Evolutionary conservation across 1,140 invertebrate genomes (phyloP).

Genomic region (Achroia grisella): DNA sequence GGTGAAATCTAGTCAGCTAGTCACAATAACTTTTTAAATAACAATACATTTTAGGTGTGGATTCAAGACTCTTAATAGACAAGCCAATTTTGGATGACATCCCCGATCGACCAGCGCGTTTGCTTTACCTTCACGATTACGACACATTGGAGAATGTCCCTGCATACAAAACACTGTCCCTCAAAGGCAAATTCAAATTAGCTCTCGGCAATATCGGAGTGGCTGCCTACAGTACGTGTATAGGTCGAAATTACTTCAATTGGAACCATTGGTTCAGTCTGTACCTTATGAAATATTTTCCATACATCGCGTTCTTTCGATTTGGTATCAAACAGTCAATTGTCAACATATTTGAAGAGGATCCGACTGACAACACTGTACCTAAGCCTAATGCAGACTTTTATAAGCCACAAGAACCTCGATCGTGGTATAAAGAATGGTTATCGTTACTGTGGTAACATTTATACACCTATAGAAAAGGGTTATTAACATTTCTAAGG

Average conservation of each 20-base stretch:
- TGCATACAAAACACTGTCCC: conserved; percentile 29
- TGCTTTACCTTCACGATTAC: conserved; percentile 39
- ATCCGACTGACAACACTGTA: conserved; percentile 34
- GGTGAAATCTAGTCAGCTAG: too few relatives aligned
- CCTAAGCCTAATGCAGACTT: conserved; percentile 44
- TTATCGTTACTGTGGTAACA: conserved; percentile 28
- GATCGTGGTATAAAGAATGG: conserved; percentile 31
- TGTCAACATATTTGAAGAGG: conserved; percentile 55
- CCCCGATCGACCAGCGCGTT: conserved; percentile 11
- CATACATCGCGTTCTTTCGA: conserved; percentile 53
- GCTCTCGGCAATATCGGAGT: conserved; percentile 14
- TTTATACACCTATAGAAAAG: too few relatives aligned
- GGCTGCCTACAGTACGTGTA: conserved; percentile 24
- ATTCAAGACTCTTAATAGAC: conserved; percentile 25
- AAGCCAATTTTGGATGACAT: conserved; percentile 31
- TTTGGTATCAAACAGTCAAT: conserved; percentile 47
- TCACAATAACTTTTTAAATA: too few relatives aligned
- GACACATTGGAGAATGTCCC: conserved; percentile 30
- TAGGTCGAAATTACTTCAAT: conserved; percentile 53
- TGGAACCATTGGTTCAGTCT: conserved; percentile 38
- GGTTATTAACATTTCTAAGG: too few relatives aligned
- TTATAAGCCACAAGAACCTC: conserved; percentile 20
- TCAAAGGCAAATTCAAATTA: conserved; percentile 32
- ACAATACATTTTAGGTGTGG: conserved; percentile 34
- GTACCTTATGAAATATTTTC: conserved; percentile 56